Evolutionary conservation across 2,888 invertebrate genomes (phyloP), one percentile per base, ranked within the genome.

Genomic region (Acrobasis repandana): DNA sequence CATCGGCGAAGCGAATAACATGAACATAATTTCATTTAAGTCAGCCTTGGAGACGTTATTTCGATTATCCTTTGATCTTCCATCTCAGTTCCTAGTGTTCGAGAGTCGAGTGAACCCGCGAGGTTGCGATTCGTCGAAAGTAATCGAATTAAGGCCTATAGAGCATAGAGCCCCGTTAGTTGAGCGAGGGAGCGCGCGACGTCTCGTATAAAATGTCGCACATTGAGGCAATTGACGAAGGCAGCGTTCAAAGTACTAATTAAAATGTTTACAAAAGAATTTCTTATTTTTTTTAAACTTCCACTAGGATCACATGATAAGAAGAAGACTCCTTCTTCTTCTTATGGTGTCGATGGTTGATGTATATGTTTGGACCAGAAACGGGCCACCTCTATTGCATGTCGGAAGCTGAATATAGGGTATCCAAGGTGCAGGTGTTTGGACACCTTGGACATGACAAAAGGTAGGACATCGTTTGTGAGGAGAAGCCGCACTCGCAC

Each of bases 1-100:
- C 67, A 61, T 71, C 61, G 61, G 65, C 65, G 65, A 65, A 72
- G 68, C 72, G 70, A 71, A 74, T 77, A 70, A 68, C 65, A 71
- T 69, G 69, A 70, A 73, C 72, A 75, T 78, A 78, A 80, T 79
- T 78, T 77, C 73, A 80, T 79, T 80, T 82, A 74, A 77, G 73
- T 71, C 72, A 68, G 74, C 74, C 76, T 77, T 75, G 73, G 74
- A 78, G 75, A 75, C 76, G 76, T 70, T 72, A 74, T 82, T 78
- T 77, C 74, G 75, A 79, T 79, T 80, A 81, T 79, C 76, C 79
- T 82, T 82, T 83, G 82, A 84, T 82, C 82, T 84, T 77, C 74
- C 79, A 74, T 73, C 72, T 73, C 74, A 71, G 74, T 68, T 70
- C 69, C 71, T 70, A 74, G 73, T 71, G 75, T 76, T 74, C 72